These are phyloP conservation scores for Dryomyza anilis DNA, from an alignment of 2,888 invertebrate genomes.

Conservation along the genomic window DNA sequence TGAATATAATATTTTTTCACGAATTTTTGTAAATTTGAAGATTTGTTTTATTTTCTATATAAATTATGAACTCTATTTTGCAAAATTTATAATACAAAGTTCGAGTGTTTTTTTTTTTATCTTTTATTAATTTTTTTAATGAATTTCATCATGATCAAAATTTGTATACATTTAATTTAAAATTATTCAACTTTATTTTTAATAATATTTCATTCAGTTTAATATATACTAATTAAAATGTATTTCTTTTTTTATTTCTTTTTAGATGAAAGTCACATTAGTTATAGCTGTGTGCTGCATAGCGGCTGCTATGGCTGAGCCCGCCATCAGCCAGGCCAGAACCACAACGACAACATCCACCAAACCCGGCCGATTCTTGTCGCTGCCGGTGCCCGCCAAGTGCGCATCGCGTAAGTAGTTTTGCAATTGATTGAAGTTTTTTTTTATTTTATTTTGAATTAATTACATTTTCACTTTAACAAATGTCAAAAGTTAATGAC, in stretches of 20 bases:
- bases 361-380: constrained; percentile 82
- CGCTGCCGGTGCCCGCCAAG: constrained; percentile 80
- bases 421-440: constrained; percentile 1
- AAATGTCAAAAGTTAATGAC: too few relatives aligned
- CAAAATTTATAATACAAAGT: not conserved
- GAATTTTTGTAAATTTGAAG: not conserved
- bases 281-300: constrained; percentile 65
- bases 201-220: not conserved
- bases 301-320: constrained; percentile 67
- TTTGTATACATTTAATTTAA: not conserved
- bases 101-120: too few relatives aligned
- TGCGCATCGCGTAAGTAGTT: constrained; percentile 80
- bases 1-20: too few relatives aligned
- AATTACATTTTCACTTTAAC: not conserved
- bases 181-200: not conserved
- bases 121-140: too few relatives aligned
- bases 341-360: constrained; percentile 67
- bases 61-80: too few relatives aligned
- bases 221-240: not conserved
- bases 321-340: constrained; percentile 66
- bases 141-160: not conserved
- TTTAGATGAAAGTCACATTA: constrained; percentile 75
- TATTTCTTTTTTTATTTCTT: constrained; percentile 33
- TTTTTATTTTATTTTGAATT: constrained; percentile 7
- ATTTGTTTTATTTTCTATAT: too few relatives aligned